A percentile compares a stretch with the other conserved stretches of the same genome.
These are phyloP conservation scores for Zeuzera pyrina DNA, from an alignment of 2,888 invertebrate species.

Conservation along the genomic window DNA sequence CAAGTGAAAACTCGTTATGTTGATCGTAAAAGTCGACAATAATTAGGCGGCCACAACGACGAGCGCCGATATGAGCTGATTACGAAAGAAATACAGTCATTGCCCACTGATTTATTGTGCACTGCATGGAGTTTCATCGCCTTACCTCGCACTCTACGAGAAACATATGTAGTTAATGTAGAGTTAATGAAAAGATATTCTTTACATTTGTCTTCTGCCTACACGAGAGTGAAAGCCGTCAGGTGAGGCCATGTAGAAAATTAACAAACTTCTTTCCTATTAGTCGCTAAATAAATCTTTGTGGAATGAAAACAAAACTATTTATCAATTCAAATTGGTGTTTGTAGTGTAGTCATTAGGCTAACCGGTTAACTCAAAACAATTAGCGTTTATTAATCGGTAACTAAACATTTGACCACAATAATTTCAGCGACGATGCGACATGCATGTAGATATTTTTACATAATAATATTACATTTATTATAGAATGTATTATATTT, in stretches of 20 bases:
- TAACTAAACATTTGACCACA: no score
- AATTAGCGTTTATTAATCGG: no score
- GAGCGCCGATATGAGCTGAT: slow-evolving; percentile 68
- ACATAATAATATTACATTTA: no score
- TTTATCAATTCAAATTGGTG: no score
- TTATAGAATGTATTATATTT: no score
- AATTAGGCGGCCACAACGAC: slow-evolving; percentile 67
- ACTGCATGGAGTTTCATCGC: slow-evolving; percentile 51
- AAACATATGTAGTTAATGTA: slow-evolving; percentile 40
- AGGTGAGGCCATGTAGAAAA: neutral
- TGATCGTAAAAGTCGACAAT: slow-evolving; percentile 71
- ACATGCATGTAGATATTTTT: no score
- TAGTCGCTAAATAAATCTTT: neutral
- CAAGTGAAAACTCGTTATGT: slow-evolving; percentile 69
- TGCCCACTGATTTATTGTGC: slow-evolving; percentile 62
- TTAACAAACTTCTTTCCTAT: neutral
- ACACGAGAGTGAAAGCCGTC: slow-evolving; percentile 27
- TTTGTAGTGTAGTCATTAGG: no score
- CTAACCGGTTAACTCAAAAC: no score
- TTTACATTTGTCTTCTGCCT: slow-evolving; percentile 45
- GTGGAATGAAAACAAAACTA: neutral
- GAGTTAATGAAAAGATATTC: slow-evolving; percentile 53
- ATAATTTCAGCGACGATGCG: no score
- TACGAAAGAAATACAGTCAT: slow-evolving; percentile 71
- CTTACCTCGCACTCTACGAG: slow-evolving; percentile 30